phyloP scores from a whole-genome alignment of 2,888 invertebrate species.

The Colletes collaris region DNA sequence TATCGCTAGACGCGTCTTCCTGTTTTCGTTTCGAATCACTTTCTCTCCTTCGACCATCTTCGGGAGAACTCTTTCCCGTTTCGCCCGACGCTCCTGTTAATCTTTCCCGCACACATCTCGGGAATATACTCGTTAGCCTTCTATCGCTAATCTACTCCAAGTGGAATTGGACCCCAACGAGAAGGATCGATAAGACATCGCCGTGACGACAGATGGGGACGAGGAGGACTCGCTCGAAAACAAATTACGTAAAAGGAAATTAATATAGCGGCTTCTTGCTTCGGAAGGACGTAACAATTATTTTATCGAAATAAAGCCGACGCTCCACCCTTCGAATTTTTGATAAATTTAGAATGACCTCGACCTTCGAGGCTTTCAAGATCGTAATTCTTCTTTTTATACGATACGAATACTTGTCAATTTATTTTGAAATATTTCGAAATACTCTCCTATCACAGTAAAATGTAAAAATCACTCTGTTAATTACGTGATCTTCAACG shows the following conservation, averaged over 20 bases:
- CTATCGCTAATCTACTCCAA: conserved; percentile 6
- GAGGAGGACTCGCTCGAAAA: not conserved
- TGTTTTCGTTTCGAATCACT: conserved; percentile 24
- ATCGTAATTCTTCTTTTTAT: no score
- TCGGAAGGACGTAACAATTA: no score
- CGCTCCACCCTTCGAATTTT: no score
- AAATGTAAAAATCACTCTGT: no score
- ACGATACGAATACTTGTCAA: no score
- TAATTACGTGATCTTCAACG: no score
- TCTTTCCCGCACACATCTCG: conserved; percentile 34
- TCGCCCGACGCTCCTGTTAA: conserved; percentile 28
- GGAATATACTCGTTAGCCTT: conserved; percentile 32
- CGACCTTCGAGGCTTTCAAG: no score
- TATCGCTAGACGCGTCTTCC: not conserved
- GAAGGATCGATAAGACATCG: conserved; percentile 9
- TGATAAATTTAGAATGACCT: no score
- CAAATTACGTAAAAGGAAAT: conserved; percentile 6
- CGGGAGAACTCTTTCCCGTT: not conserved
- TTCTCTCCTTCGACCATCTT: not conserved
- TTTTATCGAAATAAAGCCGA: no score
- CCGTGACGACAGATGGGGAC: not conserved
- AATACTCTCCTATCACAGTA: no score
- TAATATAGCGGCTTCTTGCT: not conserved
- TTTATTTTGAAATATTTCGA: no score
- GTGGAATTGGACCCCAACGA: conserved; percentile 24